A percentile compares a stretch with the other conserved stretches of the same genome.
These are phyloP conservation scores for Eristalinus aeneus DNA, from an alignment of 2,888 invertebrate genomes.

Conservation along the genomic window DNA sequence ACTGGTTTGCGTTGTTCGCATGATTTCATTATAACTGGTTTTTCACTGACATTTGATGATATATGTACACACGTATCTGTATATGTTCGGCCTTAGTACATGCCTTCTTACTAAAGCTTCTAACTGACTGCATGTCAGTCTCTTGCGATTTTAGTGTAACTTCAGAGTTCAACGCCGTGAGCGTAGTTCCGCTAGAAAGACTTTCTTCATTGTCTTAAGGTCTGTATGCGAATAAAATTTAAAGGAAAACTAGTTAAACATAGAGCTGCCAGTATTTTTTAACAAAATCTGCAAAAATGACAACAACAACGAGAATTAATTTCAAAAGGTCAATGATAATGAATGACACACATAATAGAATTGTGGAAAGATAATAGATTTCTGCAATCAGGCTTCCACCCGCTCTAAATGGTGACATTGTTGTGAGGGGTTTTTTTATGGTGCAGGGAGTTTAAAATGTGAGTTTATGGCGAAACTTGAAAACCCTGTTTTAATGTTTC, in stretches of 20 bases:
- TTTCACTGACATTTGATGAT: conserved; percentile 54
- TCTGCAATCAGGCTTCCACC: no score
- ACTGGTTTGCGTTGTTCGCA: conserved; percentile 45
- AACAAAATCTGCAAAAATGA: no score
- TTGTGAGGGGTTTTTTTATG: no score
- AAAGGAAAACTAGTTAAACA: neutral
- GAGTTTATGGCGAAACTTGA: no score
- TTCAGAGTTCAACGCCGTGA: conserved; percentile 2
- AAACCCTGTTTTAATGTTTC: no score
- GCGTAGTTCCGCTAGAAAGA: conserved; percentile 16
- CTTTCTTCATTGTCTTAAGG: conserved; percentile 15
- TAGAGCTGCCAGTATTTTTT: no score
- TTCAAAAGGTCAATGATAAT: no score
- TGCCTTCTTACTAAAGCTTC: neutral
- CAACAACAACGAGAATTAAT: no score
- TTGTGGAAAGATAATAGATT: no score
- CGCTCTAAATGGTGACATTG: no score
- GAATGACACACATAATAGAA: no score
- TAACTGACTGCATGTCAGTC: conserved; percentile 10
- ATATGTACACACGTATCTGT: neutral
- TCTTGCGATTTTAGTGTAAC: conserved; percentile 6
- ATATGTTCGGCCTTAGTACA: neutral
- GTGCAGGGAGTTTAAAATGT: no score
- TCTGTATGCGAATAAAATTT: neutral
- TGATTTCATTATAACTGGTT: conserved; percentile 60